phyloP scores from a whole-genome alignment of 2,888 invertebrate genomes.

The Lysandra coridon region DNA sequence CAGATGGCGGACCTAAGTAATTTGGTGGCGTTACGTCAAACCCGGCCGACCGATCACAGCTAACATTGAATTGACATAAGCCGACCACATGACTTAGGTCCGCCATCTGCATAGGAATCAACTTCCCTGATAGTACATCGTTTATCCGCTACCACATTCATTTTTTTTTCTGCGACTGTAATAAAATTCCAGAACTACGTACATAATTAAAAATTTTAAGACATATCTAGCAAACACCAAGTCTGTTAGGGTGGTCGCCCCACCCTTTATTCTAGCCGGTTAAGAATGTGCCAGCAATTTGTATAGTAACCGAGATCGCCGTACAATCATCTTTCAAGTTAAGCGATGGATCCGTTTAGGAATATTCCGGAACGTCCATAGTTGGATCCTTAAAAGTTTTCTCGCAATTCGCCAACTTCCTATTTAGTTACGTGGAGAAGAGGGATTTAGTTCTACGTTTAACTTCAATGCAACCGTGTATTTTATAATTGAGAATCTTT shows the following conservation, averaged over 20 bases:
- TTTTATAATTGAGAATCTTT: slow-evolving; percentile 5
- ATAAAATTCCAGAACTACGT: too few species aligned
- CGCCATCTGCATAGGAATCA: too few species aligned
- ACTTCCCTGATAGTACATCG: too few species aligned
- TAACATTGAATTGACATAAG: too few species aligned
- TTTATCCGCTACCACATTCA: too few species aligned
- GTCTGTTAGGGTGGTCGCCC: neutral
- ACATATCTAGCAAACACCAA: neutral
- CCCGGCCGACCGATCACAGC: too few species aligned
- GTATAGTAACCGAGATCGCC: slow-evolving; percentile 30
- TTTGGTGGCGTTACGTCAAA: too few species aligned
- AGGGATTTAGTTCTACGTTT: slow-evolving; percentile 3
- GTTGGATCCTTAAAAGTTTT: slow-evolving; percentile 24
- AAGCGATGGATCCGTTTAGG: slow-evolving; percentile 24
- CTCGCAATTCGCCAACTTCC: slow-evolving; percentile 22
- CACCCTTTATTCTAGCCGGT: slow-evolving; percentile 24
- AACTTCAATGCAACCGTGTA: neutral
- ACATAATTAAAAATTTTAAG: too few species aligned
- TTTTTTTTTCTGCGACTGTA: neutral
- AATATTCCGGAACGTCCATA: slow-evolving; percentile 19
- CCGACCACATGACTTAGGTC: too few species aligned
- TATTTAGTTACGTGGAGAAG: slow-evolving; percentile 14
- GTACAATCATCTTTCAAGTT: slow-evolving; percentile 4
- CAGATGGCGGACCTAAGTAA: too few species aligned
- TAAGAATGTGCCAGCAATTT: slow-evolving; percentile 29